Percentiles rank a stretch among this genome's conserved stretches.
phyloP scores from a whole-genome alignment of 2,888 invertebrate species.

The Drosophila putrida region DNA sequence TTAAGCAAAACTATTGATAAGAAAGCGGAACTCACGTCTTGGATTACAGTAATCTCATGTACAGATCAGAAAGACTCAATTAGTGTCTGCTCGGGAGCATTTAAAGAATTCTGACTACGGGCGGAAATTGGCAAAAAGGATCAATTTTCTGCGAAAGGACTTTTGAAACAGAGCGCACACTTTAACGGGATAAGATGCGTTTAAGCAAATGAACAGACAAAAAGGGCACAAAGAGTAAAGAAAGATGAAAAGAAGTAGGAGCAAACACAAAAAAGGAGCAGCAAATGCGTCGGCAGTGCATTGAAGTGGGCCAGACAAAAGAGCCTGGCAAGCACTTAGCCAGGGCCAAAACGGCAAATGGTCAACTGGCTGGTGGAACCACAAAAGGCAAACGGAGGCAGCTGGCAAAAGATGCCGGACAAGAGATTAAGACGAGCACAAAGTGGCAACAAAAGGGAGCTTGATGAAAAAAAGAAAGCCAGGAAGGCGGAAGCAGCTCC shows the following conservation, averaged over 20 bases:
- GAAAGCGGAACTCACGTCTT: conserved; percentile 48
- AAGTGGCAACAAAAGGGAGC: conserved; percentile 38
- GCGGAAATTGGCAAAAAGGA: conserved; percentile 67
- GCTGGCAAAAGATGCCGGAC: conserved; percentile 57
- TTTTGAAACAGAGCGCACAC: conserved; percentile 45
- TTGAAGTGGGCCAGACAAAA: conserved; percentile 67
- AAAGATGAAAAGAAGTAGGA: conserved; percentile 12
- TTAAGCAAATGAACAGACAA: conserved; percentile 76
- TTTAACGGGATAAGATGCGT: conserved; percentile 78
- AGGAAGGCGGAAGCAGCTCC: conserved; percentile 53
- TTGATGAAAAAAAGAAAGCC: conserved; percentile 36
- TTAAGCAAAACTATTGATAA: not conserved
- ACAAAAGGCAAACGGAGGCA: conserved; percentile 75
- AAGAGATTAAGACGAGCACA: conserved; percentile 47
- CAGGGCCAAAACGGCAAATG: conserved; percentile 56
- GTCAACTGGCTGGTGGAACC: conserved; percentile 64
- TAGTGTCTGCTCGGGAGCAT: conserved; percentile 50
- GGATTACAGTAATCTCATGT: conserved; percentile 40
- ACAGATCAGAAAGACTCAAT: conserved; percentile 56
- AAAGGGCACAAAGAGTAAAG: conserved; percentile 23
- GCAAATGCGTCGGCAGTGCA: conserved; percentile 54
- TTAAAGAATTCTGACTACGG: conserved; percentile 33
- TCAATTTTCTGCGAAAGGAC: conserved; percentile 68
- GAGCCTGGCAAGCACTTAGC: conserved; percentile 39
- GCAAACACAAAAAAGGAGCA: conserved; percentile 17